A percentile compares a stretch with the other conserved stretches of the same genome.
phyloP scores from a whole-genome alignment of 2,797 vertebrate species.

The Distichodus sexfasciatus region DNA sequence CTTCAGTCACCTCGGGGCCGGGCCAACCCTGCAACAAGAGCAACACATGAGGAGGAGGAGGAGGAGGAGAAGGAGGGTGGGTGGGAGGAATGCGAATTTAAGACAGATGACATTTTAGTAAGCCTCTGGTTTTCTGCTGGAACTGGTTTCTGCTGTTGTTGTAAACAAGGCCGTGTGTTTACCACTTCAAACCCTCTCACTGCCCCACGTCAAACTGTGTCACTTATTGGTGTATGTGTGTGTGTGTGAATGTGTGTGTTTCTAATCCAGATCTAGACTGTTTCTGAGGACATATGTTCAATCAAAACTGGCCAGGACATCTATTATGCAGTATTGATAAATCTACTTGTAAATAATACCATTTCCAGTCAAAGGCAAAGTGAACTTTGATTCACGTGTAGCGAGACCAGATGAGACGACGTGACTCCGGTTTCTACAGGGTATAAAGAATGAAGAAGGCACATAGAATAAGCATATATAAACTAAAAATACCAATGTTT shows the following conservation, averaged over 20 bases:
- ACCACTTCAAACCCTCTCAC: constrained; percentile 3
- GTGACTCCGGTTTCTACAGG: too few relatives aligned
- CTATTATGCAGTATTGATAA: too few relatives aligned
- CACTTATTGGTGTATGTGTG: neutral
- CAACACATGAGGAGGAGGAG: constrained; percentile 37
- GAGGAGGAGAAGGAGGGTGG: neutral
- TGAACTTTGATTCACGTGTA: too few relatives aligned
- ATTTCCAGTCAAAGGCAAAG: too few relatives aligned
- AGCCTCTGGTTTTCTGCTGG: constrained; percentile 31
- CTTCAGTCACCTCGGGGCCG: constrained; percentile 53
- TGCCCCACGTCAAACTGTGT: neutral
- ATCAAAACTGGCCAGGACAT: too few relatives aligned
- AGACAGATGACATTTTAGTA: constrained; percentile 41
- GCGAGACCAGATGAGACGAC: too few relatives aligned
- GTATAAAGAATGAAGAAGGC: too few relatives aligned
- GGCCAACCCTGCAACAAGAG: constrained; percentile 45
- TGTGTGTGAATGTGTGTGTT: neutral
- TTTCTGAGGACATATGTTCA: too few relatives aligned
- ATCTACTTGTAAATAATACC: too few relatives aligned
- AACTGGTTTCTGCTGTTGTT: neutral
- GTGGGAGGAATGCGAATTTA: neutral
- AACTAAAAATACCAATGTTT: too few relatives aligned
- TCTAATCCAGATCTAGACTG: too few relatives aligned
- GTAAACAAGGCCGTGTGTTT: constrained; percentile 17
- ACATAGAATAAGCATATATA: too few relatives aligned